Percentiles rank a stretch among this genome's conserved stretches.
Conservation (phyloP, 2,888 invertebrate species). For the Polylopha cassiicola region DNA sequence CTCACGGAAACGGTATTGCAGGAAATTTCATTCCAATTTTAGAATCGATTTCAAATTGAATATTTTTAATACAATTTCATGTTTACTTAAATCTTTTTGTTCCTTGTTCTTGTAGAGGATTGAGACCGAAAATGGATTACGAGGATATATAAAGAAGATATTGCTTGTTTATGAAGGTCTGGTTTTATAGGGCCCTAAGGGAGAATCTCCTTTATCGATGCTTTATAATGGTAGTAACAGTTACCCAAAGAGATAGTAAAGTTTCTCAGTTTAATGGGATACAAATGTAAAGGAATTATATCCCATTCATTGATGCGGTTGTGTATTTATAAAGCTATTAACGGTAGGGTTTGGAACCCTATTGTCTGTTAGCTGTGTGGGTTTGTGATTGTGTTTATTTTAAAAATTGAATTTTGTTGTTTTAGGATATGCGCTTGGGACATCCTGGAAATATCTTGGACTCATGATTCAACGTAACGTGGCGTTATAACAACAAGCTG, state of each 20-base stretch:
- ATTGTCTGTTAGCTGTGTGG: conserved; percentile 3
- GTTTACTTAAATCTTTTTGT: conserved; percentile 29
- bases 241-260: conserved; percentile 57
- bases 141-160: conserved; percentile 58
- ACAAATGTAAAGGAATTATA: conserved; percentile 26
- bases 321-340: conserved; percentile 11
- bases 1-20: conserved; percentile 37
- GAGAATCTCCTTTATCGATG: conserved; percentile 57
- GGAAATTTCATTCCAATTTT: conserved; percentile 15
- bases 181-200: conserved; percentile 57
- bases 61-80: conserved; percentile 5
- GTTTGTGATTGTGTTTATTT: conserved; percentile 8
- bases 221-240: conserved; percentile 55
- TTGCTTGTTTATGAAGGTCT: conserved; percentile 70
- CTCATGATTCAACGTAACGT: conserved; percentile 51
- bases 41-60: conserved; percentile 13
- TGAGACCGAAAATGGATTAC: conserved; percentile 55
- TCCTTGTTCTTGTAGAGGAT: conserved; percentile 40
- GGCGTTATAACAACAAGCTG: conserved; percentile 65
- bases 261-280: conserved; percentile 37
- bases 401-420: conserved; percentile 42
- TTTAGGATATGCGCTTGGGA: conserved; percentile 47
- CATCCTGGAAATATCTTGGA: conserved; percentile 32
- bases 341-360: not conserved
- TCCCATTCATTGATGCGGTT: conserved; percentile 15